A percentile compares a stretch with the other conserved stretches of the same genome.
Conservation (phyloP, 2,113 vertebrate species). For the Xenotilapia longispinis region DNA sequence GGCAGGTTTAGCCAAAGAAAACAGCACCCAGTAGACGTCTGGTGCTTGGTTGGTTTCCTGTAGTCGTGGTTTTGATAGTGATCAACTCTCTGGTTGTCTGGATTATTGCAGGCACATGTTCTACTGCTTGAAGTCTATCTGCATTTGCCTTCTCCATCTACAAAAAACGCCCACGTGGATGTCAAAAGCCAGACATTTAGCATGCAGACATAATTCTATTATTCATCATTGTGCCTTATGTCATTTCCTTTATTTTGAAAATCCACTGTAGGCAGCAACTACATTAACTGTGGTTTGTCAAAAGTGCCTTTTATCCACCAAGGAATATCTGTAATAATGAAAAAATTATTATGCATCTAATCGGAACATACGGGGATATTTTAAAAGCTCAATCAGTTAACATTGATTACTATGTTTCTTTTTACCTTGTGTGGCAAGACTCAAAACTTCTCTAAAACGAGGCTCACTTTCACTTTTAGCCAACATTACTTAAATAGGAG, state of each 20-base stretch:
- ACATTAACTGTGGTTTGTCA: neutral
- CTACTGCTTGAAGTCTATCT: neutral
- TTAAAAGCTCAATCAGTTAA: neutral
- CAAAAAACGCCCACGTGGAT: neutral
- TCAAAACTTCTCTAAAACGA: neutral
- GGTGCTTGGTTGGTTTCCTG: neutral
- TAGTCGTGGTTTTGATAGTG: neutral
- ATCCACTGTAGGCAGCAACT: neutral
- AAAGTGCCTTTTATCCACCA: rapidly evolving
- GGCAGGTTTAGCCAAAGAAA: neutral
- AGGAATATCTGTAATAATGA: neutral
- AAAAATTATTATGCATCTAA: rapidly evolving
- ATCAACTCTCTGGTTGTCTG: neutral
- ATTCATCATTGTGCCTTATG: neutral
- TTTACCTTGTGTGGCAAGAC: neutral
- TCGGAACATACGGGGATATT: neutral
- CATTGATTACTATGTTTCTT: neutral
- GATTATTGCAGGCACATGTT: neutral
- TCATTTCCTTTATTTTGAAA: neutral
- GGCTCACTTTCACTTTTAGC: neutral
- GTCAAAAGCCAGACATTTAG: neutral
- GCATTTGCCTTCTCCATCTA: neutral
- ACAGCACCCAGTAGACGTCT: neutral
- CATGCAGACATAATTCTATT: neutral
- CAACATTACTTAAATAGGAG: neutral